These are phyloP conservation scores for Prionace glauca DNA, from an alignment of 2,797 vertebrate species.

Conservation along the genomic window DNA sequence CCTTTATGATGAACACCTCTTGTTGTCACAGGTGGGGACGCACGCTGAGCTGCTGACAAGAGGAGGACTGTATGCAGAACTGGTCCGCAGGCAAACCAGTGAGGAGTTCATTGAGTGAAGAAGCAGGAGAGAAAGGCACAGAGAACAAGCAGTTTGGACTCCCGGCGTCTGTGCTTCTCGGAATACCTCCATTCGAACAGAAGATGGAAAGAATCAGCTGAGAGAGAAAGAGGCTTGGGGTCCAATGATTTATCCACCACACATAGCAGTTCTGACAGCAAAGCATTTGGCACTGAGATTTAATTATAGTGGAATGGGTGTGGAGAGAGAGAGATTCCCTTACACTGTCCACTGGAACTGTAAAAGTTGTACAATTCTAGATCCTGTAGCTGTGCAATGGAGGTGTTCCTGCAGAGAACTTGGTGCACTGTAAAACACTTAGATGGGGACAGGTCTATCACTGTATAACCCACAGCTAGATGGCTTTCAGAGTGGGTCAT, in stretches of 20 bases:
- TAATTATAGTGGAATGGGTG: background rate
- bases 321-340: background rate
- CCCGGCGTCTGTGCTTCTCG: background rate
- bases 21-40: slow-evolving; percentile 64
- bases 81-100: slow-evolving; percentile 71
- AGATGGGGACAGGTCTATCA: background rate
- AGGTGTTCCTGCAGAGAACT: background rate
- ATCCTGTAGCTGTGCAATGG: background rate
- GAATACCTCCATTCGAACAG: background rate
- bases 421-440: background rate
- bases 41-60: slow-evolving; percentile 71
- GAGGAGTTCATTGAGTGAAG: background rate
- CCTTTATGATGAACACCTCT: background rate
- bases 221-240: background rate
- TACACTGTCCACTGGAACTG: background rate
- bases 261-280: background rate
- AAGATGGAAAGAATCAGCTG: no score
- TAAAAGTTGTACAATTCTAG: background rate
- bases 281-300: background rate
- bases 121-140: no score
- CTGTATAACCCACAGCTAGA: background rate
- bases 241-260: background rate
- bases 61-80: slow-evolving; percentile 76
- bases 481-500: background rate
- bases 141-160: background rate